Evolutionary conservation across 2,888 invertebrate genomes (phyloP), one percentile per base, ranked within the genome.

Genomic region (Ceriagrion tenellum): DNA sequence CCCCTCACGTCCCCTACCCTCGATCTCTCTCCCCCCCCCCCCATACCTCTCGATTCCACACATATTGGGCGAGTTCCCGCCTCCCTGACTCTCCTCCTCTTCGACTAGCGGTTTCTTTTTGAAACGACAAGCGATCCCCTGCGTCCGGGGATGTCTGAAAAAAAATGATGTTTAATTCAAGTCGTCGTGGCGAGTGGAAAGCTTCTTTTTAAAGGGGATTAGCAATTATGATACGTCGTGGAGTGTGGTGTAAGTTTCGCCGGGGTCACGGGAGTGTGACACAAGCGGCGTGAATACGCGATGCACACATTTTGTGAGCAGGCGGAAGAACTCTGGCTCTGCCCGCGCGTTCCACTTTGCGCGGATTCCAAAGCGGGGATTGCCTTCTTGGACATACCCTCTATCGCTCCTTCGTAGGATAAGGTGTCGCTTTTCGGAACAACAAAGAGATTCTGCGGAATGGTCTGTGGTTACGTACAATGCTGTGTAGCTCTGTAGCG

Each of bases 81-180:
- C 30, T 47, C 90, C 90, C 55, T 59, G 59, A 16, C 90, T 90
- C n/a, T n/a, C 69, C 69, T 69, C 69, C n/a, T 0, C 69, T 4
- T 18, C 81, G 81, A 18, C 81, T 81, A 81, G 81, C 35, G 81
- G 81, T 81, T 81, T 81, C 81, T 81, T 30, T 59, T 81, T 81
- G 81, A 81, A 81, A 30, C 69, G 12, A 16, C 4, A 16, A 20
- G 20, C 16, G 35, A 35, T 81, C 26, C 35, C 12, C 81, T 16
- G 35, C 81, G 35, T 26, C 81, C 35, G 81, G 81, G 35, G 81
- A 35, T 35, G 81, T 81, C 81, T 81, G 12, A 35, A 81, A 81
- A 35, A 81, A 81, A 81, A 18, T 69, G 69, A 23, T 59, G 55
- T 91, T 91, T 59, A 91, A 91, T 91, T 91, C 59, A 91, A 59